Evolutionary conservation across 2,888 invertebrate species (phyloP).

Genomic region (Drosophila leonis): DNA sequence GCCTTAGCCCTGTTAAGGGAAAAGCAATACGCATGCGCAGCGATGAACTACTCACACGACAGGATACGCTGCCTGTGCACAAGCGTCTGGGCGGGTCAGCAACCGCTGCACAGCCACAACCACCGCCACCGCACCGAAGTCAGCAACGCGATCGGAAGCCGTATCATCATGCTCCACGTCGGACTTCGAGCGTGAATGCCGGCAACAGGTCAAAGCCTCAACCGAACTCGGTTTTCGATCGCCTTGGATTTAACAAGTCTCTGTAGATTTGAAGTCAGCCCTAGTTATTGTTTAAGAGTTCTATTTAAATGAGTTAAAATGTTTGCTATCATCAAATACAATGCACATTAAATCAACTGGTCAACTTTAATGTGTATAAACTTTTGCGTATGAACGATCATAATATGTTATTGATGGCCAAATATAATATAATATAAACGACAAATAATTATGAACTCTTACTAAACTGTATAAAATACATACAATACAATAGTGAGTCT

Average conservation of each 20-base stretch:
- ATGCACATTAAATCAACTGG: conserved; percentile 9
- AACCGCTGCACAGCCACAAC: neutral
- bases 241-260: conserved; percentile 82
- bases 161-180: conserved; percentile 40
- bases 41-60: conserved; percentile 79
- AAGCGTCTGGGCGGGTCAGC: conserved; percentile 76
- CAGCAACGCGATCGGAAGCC: conserved; percentile 26
- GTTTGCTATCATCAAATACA: conserved; percentile 26
- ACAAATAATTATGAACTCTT: neutral
- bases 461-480: neutral
- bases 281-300: conserved; percentile 41
- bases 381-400: neutral
- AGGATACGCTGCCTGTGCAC: conserved; percentile 78
- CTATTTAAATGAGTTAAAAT: conserved; percentile 30
- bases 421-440: neutral
- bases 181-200: conserved; percentile 57
- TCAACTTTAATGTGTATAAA: neutral
- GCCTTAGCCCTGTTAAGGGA: conserved; percentile 72
- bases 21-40: conserved; percentile 83
- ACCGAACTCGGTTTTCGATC: conserved; percentile 81
- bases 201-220: conserved; percentile 41
- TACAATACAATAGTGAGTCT: neutral
- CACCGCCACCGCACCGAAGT: conserved; percentile 15
- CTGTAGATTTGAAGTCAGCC: conserved; percentile 42
- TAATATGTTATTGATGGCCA: neutral